Conservation (phyloP, 2,888 invertebrate genomes). For the Phoenoteleia sp. region DNA sequence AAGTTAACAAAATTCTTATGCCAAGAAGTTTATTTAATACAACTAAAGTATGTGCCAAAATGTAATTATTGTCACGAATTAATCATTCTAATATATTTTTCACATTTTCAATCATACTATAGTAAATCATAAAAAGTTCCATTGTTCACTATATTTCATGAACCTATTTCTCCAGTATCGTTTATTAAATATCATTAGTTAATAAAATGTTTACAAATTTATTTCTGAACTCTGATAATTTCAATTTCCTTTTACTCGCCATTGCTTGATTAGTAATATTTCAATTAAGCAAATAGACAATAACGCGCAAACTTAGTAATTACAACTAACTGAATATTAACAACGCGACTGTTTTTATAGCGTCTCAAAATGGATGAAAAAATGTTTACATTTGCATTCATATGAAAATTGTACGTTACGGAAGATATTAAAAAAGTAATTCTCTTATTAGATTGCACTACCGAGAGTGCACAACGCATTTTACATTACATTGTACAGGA, state of each 20-base stretch:
- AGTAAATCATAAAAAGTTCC: too few species aligned
- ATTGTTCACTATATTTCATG: too few species aligned
- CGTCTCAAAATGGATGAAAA: neutral
- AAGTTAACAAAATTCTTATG: too few species aligned
- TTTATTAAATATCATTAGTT: too few species aligned
- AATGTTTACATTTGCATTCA: neutral
- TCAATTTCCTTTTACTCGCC: constrained; percentile 5
- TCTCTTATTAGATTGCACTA: constrained; percentile 15
- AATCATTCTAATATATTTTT: too few species aligned
- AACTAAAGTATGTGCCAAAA: too few species aligned
- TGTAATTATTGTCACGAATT: too few species aligned
- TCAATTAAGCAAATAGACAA: constrained; percentile 22
- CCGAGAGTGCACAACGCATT: constrained; percentile 10
- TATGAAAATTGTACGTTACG: constrained; percentile 16
- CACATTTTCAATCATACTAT: too few species aligned
- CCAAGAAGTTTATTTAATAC: too few species aligned
- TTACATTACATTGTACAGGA: neutral
- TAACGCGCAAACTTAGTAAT: constrained; percentile 1
- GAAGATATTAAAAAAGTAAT: constrained; percentile 25
- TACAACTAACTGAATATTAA: neutral
- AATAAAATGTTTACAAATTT: neutral
- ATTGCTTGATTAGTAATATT: constrained; percentile 8
- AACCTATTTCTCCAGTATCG: too few species aligned
- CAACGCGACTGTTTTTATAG: neutral
- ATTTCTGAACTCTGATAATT: neutral